These are phyloP conservation scores for Tryphoninae sp. DNA, from an alignment of 2,888 invertebrate species.

Conservation along the genomic window DNA sequence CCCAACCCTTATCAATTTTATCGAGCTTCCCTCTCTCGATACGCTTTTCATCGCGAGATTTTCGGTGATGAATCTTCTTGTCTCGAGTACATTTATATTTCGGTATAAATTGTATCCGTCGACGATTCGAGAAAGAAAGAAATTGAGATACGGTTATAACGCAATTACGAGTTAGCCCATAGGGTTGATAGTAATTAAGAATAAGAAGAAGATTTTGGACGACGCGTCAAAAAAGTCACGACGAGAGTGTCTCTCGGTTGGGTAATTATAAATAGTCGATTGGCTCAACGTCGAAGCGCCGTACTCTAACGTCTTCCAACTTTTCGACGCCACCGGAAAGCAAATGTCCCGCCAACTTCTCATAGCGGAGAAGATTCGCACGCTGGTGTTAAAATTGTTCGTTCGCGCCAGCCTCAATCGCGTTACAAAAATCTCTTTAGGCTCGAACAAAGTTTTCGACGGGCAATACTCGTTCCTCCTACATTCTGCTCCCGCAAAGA, in stretches of 20 bases:
- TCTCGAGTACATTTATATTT: background rate
- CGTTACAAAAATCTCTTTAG: constrained; percentile 40
- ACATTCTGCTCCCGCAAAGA: background rate
- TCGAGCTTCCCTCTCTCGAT: background rate
- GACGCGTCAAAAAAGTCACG: too few relatives aligned
- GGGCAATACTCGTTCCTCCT: background rate
- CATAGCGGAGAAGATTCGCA: too few relatives aligned
- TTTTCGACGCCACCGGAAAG: too few relatives aligned
- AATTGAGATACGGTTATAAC: constrained; percentile 34
- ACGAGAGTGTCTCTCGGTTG: too few relatives aligned
- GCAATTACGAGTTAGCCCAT: constrained; percentile 57
- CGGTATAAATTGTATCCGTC: background rate
- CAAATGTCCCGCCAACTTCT: too few relatives aligned
- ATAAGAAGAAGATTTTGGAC: constrained; percentile 5
- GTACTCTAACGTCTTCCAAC: too few relatives aligned
- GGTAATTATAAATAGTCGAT: too few relatives aligned
- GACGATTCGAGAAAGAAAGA: background rate
- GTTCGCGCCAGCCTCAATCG: background rate
- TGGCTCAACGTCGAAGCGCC: too few relatives aligned
- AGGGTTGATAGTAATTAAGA: constrained; percentile 55
- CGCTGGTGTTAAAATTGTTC: constrained; percentile 16
- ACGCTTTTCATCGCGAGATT: background rate
- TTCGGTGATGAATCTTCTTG: background rate
- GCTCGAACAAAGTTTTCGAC: constrained; percentile 33
- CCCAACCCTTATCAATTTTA: constrained; percentile 31